Evolutionary conservation across 1,140 invertebrate species (phyloP).

Genomic region (Ceratosolen fusciceps): DNA sequence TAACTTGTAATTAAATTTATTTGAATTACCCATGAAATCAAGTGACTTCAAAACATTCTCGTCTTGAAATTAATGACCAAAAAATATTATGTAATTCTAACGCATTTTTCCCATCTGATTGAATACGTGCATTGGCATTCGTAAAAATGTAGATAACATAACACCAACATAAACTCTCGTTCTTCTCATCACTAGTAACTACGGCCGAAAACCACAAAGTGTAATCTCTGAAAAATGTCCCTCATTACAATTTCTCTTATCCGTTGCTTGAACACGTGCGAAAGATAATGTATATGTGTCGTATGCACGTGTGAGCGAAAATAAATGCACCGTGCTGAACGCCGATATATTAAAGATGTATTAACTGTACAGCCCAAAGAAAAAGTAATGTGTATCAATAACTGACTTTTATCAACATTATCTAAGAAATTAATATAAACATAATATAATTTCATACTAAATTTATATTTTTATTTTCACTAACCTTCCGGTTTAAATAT

Average conservation of each 20-base stretch:
- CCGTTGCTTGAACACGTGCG: background rate
- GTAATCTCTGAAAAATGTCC: constrained; percentile 33
- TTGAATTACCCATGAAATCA: background rate
- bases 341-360: constrained; percentile 1
- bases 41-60: background rate
- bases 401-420: background rate
- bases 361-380: background rate
- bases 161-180: background rate
- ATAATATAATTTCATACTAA: no score
- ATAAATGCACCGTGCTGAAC: background rate
- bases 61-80: background rate
- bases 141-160: background rate
- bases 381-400: background rate
- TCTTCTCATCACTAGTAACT: background rate
- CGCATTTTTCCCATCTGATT: constrained; percentile 2
- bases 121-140: background rate
- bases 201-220: constrained; percentile 40
- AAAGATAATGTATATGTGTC: background rate
- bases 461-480: no score
- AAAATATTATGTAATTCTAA: constrained; percentile 38
- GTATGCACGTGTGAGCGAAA: background rate
- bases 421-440: no score
- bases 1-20: background rate
- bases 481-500: no score
- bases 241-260: background rate